Evolutionary conservation across 2,113 vertebrate genomes (phyloP), one percentile per base, ranked within the genome.

Genomic region (Etia nguti): DNA sequence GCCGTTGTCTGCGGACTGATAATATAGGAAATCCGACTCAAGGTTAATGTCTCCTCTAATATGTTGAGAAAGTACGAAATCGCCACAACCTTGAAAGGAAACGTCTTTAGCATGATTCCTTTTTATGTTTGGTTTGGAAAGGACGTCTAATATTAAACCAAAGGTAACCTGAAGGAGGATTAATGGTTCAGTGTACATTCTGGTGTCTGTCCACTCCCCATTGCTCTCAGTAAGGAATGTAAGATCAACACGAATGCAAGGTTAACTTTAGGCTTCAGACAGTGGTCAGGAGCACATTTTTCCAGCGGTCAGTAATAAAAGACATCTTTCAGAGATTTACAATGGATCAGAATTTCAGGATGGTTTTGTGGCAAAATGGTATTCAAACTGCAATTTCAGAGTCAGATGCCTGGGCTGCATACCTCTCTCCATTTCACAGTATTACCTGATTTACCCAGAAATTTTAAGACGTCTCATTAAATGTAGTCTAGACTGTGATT

Each of bases 181-280:
- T 93, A 93, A 88, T 81, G 91, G 83, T 94, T 93, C 83, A 90
- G 87, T 31, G 80, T 46, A 4, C 38, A 79, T 89, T 93, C 91
- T 93, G 84, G 57, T 90, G 88, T 92, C 87, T 85, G 77, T 92
- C 89, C 88, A 79, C 83, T 89, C 79, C 73, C 86, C 86, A 68
- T 93, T 92, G 91, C 81, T 89, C 84, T 90, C 16, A 26, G 26
- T 31, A 68, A 86, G 92, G 92, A 92, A 94, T 93, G 84, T 56
- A 38, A 90, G 81, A 88, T 92, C 84, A 88, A 88, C 88, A 84
- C 82, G 31, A 89, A 93, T 60, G 83, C 29, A 55, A 75, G 50
- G 91, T 94, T 90, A 90, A 85, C 93, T 91, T 91, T 79, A 84
- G 88, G 84, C 79, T 84, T 86, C 85, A 93, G 92, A 91, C 92